A percentile compares a stretch with the other conserved stretches of the same genome.
Evolutionary conservation across 1,140 invertebrate species (phyloP).

Genomic region (Zaprionus nigranus): DNA sequence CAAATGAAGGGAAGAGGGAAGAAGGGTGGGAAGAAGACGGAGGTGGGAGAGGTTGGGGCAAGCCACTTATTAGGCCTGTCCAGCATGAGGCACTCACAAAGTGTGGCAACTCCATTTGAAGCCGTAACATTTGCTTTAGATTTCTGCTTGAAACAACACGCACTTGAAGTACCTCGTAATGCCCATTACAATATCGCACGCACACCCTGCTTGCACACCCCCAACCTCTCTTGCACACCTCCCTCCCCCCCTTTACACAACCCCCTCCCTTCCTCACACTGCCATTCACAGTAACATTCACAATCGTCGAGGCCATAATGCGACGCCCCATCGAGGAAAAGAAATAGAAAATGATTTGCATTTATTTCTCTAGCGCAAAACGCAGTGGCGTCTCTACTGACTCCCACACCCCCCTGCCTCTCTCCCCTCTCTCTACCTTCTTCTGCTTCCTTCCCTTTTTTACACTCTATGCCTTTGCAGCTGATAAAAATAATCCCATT

Average conservation of each 20-base stretch:
- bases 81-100: slow-evolving; percentile 4
- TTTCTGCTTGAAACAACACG: slow-evolving; percentile 8
- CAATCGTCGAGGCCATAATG: slow-evolving; percentile 33
- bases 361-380: slow-evolving; percentile 60
- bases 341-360: slow-evolving; percentile 74
- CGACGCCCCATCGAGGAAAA: slow-evolving; percentile 39
- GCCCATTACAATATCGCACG: slow-evolving; percentile 42
- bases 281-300: slow-evolving; percentile 12
- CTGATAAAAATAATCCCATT: slow-evolving; percentile 81
- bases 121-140: slow-evolving; percentile 24
- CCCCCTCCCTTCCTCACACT: background rate
- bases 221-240: background rate
- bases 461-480: slow-evolving; percentile 4
- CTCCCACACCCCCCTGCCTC: too few species aligned
- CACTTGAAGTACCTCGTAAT: slow-evolving; percentile 41
- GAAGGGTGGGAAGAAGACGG: background rate
- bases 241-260: background rate
- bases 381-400: slow-evolving; percentile 25
- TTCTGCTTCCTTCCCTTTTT: background rate
- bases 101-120: slow-evolving; percentile 1
- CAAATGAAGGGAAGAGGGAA: slow-evolving; percentile 38
- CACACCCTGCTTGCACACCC: background rate
- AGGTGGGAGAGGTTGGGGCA: background rate
- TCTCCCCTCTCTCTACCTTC: background rate
- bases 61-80: slow-evolving; percentile 41